phyloP scores from a whole-genome alignment of 2,888 invertebrate genomes.

The Artemia sp. region DNA sequence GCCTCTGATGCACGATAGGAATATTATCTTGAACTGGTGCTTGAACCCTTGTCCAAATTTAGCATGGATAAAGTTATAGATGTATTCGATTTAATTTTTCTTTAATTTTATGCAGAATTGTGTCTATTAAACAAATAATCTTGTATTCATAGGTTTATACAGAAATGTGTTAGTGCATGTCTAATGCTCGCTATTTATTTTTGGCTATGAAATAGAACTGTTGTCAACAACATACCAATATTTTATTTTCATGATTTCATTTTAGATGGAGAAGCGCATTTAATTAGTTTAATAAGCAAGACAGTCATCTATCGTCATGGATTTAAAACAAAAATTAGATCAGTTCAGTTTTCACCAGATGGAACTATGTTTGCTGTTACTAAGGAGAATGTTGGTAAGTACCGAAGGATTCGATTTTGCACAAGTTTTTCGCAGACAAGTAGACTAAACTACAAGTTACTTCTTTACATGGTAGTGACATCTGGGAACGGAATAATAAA shows the following conservation, averaged over 20 bases:
- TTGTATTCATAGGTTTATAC: not conserved
- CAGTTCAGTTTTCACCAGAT: constrained; percentile 79
- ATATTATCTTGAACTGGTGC: too few relatives aligned
- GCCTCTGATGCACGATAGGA: too few relatives aligned
- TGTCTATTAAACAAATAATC: not conserved
- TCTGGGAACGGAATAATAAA: too few relatives aligned
- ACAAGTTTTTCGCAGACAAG: constrained; percentile 8
- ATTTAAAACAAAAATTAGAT: constrained; percentile 56
- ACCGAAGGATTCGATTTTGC: constrained; percentile 26
- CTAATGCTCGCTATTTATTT: too few relatives aligned
- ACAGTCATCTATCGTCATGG: constrained; percentile 64
- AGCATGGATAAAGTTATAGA: too few relatives aligned
- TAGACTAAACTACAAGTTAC: not conserved
- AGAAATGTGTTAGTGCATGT: not conserved
- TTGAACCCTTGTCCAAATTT: too few relatives aligned
- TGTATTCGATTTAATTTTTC: too few relatives aligned
- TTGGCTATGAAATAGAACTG: too few relatives aligned
- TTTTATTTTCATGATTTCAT: constrained; percentile 24
- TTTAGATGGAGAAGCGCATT: constrained; percentile 57
- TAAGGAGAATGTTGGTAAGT: constrained; percentile 56
- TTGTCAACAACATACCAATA: too few relatives aligned
- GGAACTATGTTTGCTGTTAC: constrained; percentile 81
- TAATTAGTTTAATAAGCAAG: constrained; percentile 68
- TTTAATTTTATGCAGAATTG: too few relatives aligned
- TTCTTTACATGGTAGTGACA: too few relatives aligned